phyloP scores from a whole-genome alignment of 2,888 invertebrate species.

The Yponomeuta plumbellus region DNA sequence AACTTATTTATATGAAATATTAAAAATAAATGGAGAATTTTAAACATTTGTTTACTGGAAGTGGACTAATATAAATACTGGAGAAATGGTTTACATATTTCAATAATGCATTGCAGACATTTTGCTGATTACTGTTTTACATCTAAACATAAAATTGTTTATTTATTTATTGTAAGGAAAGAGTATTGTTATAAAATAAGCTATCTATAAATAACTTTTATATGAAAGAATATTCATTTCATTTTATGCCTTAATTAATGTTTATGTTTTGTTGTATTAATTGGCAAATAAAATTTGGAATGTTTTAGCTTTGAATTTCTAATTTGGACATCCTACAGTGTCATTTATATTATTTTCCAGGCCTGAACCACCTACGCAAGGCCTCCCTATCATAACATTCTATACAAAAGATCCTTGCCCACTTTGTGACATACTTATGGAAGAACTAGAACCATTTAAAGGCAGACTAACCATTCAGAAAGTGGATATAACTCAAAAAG shows the following conservation, averaged over 20 bases:
- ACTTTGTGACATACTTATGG: slow-evolving; percentile 87
- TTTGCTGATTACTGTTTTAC: background rate
- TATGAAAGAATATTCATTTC: background rate
- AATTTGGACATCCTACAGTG: too few species aligned
- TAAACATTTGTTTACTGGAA: too few species aligned
- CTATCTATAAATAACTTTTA: background rate
- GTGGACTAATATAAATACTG: too few species aligned
- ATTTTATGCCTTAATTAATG: background rate
- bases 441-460: slow-evolving; percentile 77
- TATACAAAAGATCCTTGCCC: slow-evolving; percentile 90
- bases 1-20: too few species aligned
- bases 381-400: slow-evolving; percentile 81
- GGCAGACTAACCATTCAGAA: slow-evolving; percentile 80
- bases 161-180: slow-evolving; percentile 21
- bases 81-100: too few species aligned
- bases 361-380: slow-evolving; percentile 46
- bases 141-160: slow-evolving; percentile 16
- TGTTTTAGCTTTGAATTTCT: background rate
- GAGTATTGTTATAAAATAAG: background rate
- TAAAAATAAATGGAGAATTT: too few species aligned
- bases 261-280: slow-evolving; percentile 24
- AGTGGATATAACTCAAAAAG: slow-evolving; percentile 85
- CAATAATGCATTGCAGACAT: background rate
- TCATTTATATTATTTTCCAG: slow-evolving; percentile 47
- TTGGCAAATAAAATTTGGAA: slow-evolving; percentile 31